Percentiles rank a stretch among this genome's conserved stretches.
Conservation (phyloP, 2,113 vertebrate species). For the Meriones unguiculatus region DNA sequence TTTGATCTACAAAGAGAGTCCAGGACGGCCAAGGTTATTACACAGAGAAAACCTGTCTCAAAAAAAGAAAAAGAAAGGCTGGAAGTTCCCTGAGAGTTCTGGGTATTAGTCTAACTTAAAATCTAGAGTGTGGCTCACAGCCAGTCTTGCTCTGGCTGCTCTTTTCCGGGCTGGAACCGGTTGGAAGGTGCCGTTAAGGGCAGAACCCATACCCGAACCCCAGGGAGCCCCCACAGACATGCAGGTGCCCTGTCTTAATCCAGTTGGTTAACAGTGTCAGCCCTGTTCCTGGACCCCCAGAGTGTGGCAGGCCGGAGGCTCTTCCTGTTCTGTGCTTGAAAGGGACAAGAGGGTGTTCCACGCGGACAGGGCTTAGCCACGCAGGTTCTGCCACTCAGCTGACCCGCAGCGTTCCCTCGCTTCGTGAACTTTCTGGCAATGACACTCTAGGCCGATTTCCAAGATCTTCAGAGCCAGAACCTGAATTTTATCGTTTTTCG, state of each 20-base stretch:
- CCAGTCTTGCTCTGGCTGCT: neutral
- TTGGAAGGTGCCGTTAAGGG: neutral
- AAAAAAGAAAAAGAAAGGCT: neutral
- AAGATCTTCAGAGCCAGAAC: neutral
- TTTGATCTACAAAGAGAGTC: too few species aligned
- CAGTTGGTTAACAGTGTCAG: neutral
- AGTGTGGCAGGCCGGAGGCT: neutral
- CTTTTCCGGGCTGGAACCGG: neutral
- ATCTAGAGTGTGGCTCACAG: neutral
- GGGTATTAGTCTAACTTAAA: neutral
- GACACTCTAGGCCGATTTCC: neutral
- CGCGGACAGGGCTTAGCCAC: neutral
- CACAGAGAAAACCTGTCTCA: too few species aligned
- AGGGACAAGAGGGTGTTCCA: too few species aligned
- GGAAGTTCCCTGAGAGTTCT: neutral
- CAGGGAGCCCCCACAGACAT: neutral
- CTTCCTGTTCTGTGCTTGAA: neutral
- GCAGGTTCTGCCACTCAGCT: neutral
- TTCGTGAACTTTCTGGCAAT: neutral
- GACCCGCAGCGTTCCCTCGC: neutral
- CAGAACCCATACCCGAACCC: neutral
- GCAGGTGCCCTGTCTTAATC: neutral
- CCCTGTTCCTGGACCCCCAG: too few species aligned
- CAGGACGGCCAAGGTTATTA: too few species aligned
- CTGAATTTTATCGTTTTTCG: neutral